These are phyloP conservation scores for Ichneumoninae sp. DNA, from an alignment of 2,888 invertebrate genomes.

Conservation along the genomic window DNA sequence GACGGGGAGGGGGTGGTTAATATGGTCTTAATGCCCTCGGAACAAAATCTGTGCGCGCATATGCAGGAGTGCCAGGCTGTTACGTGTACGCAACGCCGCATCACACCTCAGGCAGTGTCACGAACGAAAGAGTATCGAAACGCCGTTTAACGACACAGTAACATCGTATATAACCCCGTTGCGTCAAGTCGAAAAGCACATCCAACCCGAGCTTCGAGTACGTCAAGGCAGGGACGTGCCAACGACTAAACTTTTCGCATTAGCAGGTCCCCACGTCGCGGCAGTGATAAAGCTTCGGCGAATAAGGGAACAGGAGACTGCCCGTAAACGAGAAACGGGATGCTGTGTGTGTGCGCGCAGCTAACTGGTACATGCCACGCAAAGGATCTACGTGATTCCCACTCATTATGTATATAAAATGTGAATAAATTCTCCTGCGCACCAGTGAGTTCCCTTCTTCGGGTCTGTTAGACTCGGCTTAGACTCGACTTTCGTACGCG, in stretches of 20 bases:
- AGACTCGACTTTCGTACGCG: neutral
- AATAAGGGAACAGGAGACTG: conserved; percentile 18
- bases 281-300: conserved; percentile 15
- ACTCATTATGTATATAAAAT: neutral
- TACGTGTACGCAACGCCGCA: neutral
- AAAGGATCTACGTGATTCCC: conserved; percentile 57
- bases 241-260: conserved; percentile 70
- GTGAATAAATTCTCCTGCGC: neutral
- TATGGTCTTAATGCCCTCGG: too few relatives aligned
- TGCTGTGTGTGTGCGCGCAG: conserved; percentile 3
- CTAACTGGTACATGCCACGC: conserved; percentile 52
- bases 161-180: neutral
- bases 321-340: neutral
- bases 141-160: conserved; percentile 2
- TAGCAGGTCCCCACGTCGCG: conserved; percentile 50
- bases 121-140: neutral
- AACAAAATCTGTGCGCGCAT: neutral
- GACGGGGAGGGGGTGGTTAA: too few relatives aligned
- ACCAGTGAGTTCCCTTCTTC: neutral
- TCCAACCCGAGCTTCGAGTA: conserved; percentile 52
- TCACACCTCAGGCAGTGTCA: neutral
- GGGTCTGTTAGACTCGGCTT: neutral
- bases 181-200: conserved; percentile 35
- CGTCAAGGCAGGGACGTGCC: conserved; percentile 63
- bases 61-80: neutral